These are phyloP conservation scores for Drosophila algonquin DNA, from an alignment of 2,888 invertebrate species.

Conservation along the genomic window DNA sequence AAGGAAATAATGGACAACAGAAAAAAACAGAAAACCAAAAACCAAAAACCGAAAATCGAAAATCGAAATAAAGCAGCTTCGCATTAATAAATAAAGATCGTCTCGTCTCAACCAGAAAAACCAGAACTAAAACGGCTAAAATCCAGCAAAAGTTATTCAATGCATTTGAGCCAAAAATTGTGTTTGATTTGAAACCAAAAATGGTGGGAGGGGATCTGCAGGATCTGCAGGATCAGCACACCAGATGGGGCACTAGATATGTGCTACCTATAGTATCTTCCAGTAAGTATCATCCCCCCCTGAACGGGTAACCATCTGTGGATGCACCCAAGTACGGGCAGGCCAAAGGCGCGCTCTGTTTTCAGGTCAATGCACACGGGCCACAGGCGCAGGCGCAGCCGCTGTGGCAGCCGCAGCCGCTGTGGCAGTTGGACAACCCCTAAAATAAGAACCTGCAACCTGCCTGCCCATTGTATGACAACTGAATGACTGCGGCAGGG, in stretches of 20 bases:
- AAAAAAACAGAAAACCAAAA: slow-evolving; percentile 42
- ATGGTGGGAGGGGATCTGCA: not conserved
- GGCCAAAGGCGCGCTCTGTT: slow-evolving; percentile 42
- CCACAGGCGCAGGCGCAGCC: slow-evolving; percentile 29
- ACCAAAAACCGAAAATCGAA: slow-evolving; percentile 33
- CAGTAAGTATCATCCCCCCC: not conserved
- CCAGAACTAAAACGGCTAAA: slow-evolving; percentile 12
- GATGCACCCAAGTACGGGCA: not conserved
- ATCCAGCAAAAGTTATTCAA: slow-evolving; percentile 28
- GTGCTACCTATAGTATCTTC: not conserved
- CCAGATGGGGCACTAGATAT: not conserved
- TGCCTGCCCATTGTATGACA: slow-evolving; percentile 31
- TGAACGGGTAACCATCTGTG: not conserved
- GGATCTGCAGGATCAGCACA: not conserved
- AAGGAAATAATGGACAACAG: slow-evolving; percentile 28
- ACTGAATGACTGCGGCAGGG: slow-evolving; percentile 24
- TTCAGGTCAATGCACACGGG: slow-evolving; percentile 72
- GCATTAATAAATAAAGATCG: slow-evolving; percentile 72
- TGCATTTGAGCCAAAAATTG: not conserved
- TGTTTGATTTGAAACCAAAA: slow-evolving; percentile 1
- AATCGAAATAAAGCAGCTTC: slow-evolving; percentile 56
- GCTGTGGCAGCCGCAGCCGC: slow-evolving; percentile 10
- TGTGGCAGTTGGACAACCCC: slow-evolving; percentile 48
- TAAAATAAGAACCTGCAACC: slow-evolving; percentile 47
- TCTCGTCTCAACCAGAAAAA: slow-evolving; percentile 67